Evolutionary conservation across 2,113 vertebrate genomes (phyloP).

Genomic region (Hemichromis elongatus): DNA sequence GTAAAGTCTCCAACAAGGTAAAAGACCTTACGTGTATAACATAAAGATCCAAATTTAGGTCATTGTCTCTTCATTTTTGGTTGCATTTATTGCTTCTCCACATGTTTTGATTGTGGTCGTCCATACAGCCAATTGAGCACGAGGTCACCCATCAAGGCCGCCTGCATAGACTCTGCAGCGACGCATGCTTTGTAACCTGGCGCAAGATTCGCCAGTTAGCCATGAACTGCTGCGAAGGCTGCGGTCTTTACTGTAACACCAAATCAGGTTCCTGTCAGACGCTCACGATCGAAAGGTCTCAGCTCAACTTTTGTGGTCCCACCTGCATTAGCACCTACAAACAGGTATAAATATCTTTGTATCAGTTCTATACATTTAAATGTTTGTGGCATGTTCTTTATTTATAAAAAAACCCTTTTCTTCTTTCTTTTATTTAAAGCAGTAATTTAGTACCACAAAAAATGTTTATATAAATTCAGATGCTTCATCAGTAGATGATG

Average conservation of each 20-base stretch:
- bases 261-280: conserved; percentile 83
- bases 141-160: conserved; percentile 94
- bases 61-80: background rate
- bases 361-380: background rate
- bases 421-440: background rate
- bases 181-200: conserved; percentile 90
- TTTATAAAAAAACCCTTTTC: background rate
- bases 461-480: too few species aligned
- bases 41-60: background rate
- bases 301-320: conserved; percentile 91
- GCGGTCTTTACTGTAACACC: conserved; percentile 90
- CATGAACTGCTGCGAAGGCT: conserved; percentile 97
- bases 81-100: background rate
- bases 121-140: conserved; percentile 80
- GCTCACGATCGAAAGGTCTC: conserved; percentile 83
- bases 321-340: conserved; percentile 85
- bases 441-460: too few species aligned
- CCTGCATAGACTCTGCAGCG: conserved; percentile 91
- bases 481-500: too few species aligned
- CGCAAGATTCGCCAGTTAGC: conserved; percentile 90
- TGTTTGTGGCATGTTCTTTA: background rate
- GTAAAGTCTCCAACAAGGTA: conserved; percentile 86
- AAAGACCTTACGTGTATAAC: background rate
- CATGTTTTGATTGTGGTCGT: background rate
- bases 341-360: conserved; percentile 72